Evolutionary conservation across 2,113 vertebrate genomes (phyloP), one percentile per base, ranked within the genome.

Genomic region (Lichenostomus cassidix): DNA sequence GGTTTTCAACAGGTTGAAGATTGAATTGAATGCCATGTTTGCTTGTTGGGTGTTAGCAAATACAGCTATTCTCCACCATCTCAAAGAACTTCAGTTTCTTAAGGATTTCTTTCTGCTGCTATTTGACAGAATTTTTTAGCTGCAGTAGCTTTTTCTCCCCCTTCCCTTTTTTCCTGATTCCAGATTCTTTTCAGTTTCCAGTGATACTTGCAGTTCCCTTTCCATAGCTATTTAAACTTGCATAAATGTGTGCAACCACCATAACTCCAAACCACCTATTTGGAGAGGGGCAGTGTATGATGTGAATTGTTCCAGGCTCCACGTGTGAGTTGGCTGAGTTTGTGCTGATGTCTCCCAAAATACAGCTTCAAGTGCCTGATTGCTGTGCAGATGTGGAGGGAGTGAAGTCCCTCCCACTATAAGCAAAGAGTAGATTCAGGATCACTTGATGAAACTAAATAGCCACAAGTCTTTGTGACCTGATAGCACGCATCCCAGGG

Each of bases 201-300:
- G 0, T 52, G 27, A 65, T 52, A 65, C 7, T 19, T 17, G 37
- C 15, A 64, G 35, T 59, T 83, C 29, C 29, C 5, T 77, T 71
- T 80, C 50, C 37, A 10, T 39, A 18, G 39, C 10, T 83, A 11
- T 67, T 78, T 79, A 79, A 60, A 62, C 28, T 28, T 67, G 21
- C 10, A 8, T 67, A 13, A 1, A 0, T 41, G 10, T 10, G 4
- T 47, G 27, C 11, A 52, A 4, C 35, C 50, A n/a, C 84, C 2
- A 0, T 47, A n/a, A 60, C 33, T 77, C 19, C 16, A 16, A 49
- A 31, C 28, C 81, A 37, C 39, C 25, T 47, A 0, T 75, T 76
- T 71, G 44, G 19, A 46, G 70, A 14, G 10, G 12, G 21, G 31
- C 22, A n/a, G 8, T 1, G 0, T 41, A 16, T 28, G 52, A 75